These are phyloP conservation scores for Ochotona princeps DNA, from an alignment of 2,113 vertebrate genomes.

Conservation along the genomic window DNA sequence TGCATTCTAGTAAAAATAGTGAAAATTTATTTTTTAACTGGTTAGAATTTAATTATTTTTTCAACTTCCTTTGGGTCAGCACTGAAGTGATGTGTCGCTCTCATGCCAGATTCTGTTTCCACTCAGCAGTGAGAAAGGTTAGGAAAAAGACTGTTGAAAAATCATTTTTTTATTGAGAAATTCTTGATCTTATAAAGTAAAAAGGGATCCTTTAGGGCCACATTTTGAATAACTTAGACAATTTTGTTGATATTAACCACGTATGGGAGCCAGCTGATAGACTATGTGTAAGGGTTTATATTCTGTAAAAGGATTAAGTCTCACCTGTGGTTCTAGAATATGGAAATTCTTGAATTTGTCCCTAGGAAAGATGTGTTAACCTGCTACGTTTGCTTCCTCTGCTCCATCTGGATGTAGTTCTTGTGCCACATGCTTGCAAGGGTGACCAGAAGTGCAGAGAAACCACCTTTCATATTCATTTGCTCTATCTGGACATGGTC, in stretches of 20 bases:
- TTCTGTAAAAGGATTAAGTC: not conserved
- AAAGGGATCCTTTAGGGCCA: not conserved
- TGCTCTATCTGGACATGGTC: not conserved
- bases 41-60: not conserved
- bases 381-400: not conserved
- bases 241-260: not conserved
- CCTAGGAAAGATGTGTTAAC: not conserved
- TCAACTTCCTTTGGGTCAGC: not conserved
- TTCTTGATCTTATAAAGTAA: slow-evolving; percentile 1
- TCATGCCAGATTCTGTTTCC: not conserved
- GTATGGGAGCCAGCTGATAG: not conserved
- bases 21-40: not conserved
- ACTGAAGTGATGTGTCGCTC: not conserved
- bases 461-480: not conserved
- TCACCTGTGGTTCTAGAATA: not conserved
- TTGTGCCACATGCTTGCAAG: not conserved
- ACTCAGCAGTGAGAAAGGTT: not conserved
- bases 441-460: not conserved
- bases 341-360: not conserved
- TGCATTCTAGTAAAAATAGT: not conserved
- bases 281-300: not conserved
- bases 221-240: slow-evolving; percentile 11
- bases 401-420: not conserved
- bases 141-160: not conserved
- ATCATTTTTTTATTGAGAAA: not conserved